Base-by-base conservation (phyloP, 2,113 vertebrate species). In the Corythornis vintsioides region DNA sequence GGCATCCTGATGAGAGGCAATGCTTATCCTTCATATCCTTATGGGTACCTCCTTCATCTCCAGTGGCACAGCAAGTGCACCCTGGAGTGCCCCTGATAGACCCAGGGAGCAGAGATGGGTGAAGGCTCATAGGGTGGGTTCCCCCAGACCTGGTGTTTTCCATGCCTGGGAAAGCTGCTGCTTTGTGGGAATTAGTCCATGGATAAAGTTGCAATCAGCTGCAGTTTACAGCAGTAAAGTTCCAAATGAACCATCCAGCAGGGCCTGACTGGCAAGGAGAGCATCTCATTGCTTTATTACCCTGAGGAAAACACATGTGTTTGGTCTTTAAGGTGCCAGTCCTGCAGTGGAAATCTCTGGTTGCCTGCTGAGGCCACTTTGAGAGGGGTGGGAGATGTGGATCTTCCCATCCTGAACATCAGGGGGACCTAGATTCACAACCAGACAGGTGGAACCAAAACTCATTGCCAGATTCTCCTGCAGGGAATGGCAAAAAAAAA, bases 131-230 rank as follows among this genome's bases (percentile, higher is more conserved):
- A 3, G 29, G 50, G 6, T 64, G 57, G 26, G 73, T 61, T 83
- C 53, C 60, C 43, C 20, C 29, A 53, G 86, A 28, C 13, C 42
- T 3, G 7, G 15, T 26, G 25, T 24, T 61, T 79, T 53, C 7
- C 0, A 3, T 8, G 3, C 40, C 33, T 4, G 2, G 47, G 38
- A 47, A 12, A 12, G 29, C 24, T 28, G 0, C 59, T 80, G 55
- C 20, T 87, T 29, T 83, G 59, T 33, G 43, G 43, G 8, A 63
- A 0, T 29, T 45, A 65, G 28, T 48, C 50, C 45, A 50, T 5
- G 2, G 20, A 29, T 53, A 38, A 73, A 55, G 24, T 38, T 72
- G 8, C 3, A 21, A 13, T 89, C 83, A 45, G 29, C 31, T 81
- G 55, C n/a, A 26, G 22, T 60, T 83, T n/a, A 10, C 33, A 75